Evolutionary conservation across 2,113 vertebrate genomes (phyloP).

Genomic region (Capra hircus): DNA sequence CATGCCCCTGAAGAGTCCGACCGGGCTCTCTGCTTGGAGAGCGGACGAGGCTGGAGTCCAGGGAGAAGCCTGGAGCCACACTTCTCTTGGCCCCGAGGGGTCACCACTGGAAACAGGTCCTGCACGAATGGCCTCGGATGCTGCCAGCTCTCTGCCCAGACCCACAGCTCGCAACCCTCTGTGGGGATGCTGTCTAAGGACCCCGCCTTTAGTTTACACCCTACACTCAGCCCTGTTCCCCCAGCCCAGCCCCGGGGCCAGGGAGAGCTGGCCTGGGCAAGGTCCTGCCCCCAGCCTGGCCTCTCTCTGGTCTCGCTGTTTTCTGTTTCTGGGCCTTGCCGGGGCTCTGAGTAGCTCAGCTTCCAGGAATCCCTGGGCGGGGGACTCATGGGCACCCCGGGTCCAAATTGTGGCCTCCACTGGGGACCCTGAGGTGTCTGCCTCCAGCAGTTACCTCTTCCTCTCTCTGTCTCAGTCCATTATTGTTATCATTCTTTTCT

Average conservation of each 20-base stretch:
- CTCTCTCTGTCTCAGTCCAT: fast-evolving
- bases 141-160: background rate
- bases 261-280: background rate
- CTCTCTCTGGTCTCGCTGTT: too few relatives aligned
- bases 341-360: background rate
- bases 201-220: fast-evolving
- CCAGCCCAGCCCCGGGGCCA: background rate
- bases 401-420: background rate
- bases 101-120: background rate
- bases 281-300: too few relatives aligned
- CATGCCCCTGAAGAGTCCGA: background rate
- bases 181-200: too few relatives aligned
- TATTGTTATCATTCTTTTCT: background rate
- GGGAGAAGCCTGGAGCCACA: background rate
- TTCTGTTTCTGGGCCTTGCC: background rate
- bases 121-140: background rate
- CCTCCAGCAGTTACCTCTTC: background rate
- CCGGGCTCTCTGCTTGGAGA: background rate
- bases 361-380: background rate
- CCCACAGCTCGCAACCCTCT: too few relatives aligned
- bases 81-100: background rate
- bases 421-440: background rate
- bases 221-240: background rate
- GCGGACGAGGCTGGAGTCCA: background rate
- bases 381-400: fast-evolving